Evolutionary conservation across 2,113 vertebrate species (phyloP), one percentile per base, ranked within the genome.

Genomic region (Hemicordylus capensis): DNA sequence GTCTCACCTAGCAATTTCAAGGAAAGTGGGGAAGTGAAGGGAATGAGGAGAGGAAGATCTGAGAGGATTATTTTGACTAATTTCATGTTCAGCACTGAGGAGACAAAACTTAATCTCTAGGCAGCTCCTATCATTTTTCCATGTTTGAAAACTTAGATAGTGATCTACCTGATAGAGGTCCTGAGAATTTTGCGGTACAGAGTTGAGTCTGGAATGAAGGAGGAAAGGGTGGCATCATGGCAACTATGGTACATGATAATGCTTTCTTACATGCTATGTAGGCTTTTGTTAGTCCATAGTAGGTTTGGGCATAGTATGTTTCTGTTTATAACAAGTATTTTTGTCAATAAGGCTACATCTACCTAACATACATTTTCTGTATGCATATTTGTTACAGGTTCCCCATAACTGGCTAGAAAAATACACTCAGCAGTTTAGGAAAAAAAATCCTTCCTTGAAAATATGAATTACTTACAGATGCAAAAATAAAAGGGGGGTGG

Each of bases 381-480:
- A 54, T 56, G 48, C 10, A 10, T 37, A 61, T 51, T 59, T 11
- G 81, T 2, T 2, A 4, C 34, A 44, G 20, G 80, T 44, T 6
- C 58, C 66, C 58, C 0, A 0, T 44, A 34, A n/a, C 64, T 26
- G 46, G 34, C 31, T 69, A 37, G 85, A 72, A 59, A 34, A 51
- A 15, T 37, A 0, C 24, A 8, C 39, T 1, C 6, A 42, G 17
- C 0, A 1, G 10, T 67, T 80, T 19, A 39, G n/a, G 11, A 1
- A 0, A 8, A 70, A 37, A 31, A n/a, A 39, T 74, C 77, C 34
- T 76, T 83, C 77, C 66, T 59, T 83, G 0, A 87, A 46, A 0
- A 44, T n/a, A 0, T 20, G 19, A 37, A 64, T 73, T 8, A 84
- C 92, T 92, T 89, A 72, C 46, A n/a, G 85, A 2, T 42, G 42